Base-by-base conservation (phyloP, 2,113 vertebrate species). In the Baryphthengus martii region DNA sequence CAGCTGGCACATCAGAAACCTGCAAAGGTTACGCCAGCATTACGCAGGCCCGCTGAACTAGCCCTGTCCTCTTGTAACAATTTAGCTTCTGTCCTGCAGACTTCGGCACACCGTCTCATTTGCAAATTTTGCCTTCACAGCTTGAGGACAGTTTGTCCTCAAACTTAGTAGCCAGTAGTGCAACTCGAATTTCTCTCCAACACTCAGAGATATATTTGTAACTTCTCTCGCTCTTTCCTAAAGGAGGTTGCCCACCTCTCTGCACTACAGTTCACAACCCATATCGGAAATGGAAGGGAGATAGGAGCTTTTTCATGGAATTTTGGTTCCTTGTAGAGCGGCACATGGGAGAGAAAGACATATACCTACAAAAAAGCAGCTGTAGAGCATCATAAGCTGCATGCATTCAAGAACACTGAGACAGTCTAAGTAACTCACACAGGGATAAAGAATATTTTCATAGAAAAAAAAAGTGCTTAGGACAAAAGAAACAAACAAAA, bases 401-500 rank as follows among this genome's bases (percentile, higher is more conserved):
- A 35, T 23, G 52, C 75, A 77, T 91, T 94, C 65, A 77, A 84
- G 82, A 94, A 81, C 58, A 91, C 82, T n/a, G 85, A 77, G 39
- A 79, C 58, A 94, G 75, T 71, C 65, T 55, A 92, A 94, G 90
- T 86, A 95, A 95, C 94, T 93, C 95, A 89, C 40, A 88, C 11
- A 55, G 79, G 18, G 61, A 92, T 84, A 91, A 81, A 96, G 78
- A 89, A 89, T 59, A 83, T 86, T 86, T 92, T 92, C 13, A 52
- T 61, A 80, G 68, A 7, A 28, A 93, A 89, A 96, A 91, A 78
- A 93, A 80, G 79, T 84, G 65, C 90, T 96, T 68, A 63, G 52
- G 85, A 96, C 93, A 92, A 94, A 96, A 96, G 93, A 91, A 90
- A 91, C 58, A 89, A 95, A 82, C 62, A 89, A 87, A 89, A 85